Evolutionary conservation across 2,797 vertebrate genomes (phyloP), one percentile per base, ranked within the genome.

Genomic region (Brachyalestes nurse): DNA sequence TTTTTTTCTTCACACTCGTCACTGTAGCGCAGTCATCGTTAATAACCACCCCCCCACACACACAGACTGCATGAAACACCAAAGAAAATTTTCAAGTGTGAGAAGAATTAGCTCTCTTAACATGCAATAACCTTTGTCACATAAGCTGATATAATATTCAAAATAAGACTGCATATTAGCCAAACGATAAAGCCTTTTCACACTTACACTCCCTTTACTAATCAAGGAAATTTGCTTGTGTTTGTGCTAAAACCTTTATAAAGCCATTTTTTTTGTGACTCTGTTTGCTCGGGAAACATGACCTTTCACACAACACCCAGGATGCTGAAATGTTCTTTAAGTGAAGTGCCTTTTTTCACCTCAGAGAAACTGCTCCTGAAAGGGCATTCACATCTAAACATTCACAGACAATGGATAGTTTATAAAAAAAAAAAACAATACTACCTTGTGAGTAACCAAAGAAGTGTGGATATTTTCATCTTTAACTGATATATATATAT

Each of bases 21-120:
- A 84, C 85, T 85, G 82, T 83, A 86, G 85, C 82, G 86, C 88
- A 88, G 87, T 85, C 87, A 86, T 86, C 82, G 69, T 81, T 86
- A 84, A 79, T 87, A 86, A 82, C 86, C 85, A 79, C 77, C 79
- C 74, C 25, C 70, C 38, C 69, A 72, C 51, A 61, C 79, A 78
- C 70, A 64, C 71, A 79, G 73, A 72, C 76, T 80, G 80, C 79
- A 70, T 80, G 82, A 81, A 80, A 82, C 77, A 82, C 79, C 45
- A 77, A 75, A 80, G 82, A 58, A 58, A 69, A 73, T 69, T 40
- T 70, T 81, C 60, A 81, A 81, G 79, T 77, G 75, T 83, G 83
- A 82, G 62, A 58, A 55, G 74, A 83, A 87, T 82, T 85, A 79
- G 75, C 73, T 87, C 71, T 60, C 53, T 70, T 82, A 61, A 79